Percentiles rank a stretch among this genome's conserved stretches.
Evolutionary conservation across 2,888 invertebrate genomes (phyloP).

Genomic region (Chrysina gloriosa): DNA sequence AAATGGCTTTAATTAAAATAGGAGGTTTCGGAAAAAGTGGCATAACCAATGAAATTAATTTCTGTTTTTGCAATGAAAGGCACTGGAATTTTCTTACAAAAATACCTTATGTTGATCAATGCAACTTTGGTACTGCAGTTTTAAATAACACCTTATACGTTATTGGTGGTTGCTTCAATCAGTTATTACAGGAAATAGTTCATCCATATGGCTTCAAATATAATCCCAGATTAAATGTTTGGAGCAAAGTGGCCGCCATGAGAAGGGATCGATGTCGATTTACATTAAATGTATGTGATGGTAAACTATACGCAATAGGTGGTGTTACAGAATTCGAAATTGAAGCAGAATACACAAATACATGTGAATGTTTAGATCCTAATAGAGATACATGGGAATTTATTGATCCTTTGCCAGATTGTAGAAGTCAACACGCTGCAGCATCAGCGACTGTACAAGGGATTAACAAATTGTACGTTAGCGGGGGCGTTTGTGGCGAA

Average conservation of each 20-base stretch:
- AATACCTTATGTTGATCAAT: slow-evolving; percentile 80
- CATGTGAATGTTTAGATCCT: slow-evolving; percentile 73
- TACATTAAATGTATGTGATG: slow-evolving; percentile 71
- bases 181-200: slow-evolving; percentile 74
- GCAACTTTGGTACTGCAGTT: slow-evolving; percentile 78
- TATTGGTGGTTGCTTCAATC: slow-evolving; percentile 79
- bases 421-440: slow-evolving; percentile 71
- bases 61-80: slow-evolving; percentile 70
- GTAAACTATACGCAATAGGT: slow-evolving; percentile 72
- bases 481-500: slow-evolving; percentile 71
- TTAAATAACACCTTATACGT: slow-evolving; percentile 76
- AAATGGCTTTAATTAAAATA: slow-evolving; percentile 74
- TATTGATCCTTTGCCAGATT: slow-evolving; percentile 68
- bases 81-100: slow-evolving; percentile 75
- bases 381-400: slow-evolving; percentile 70
- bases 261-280: slow-evolving; percentile 75
- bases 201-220: slow-evolving; percentile 78
- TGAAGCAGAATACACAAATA: slow-evolving; percentile 59
- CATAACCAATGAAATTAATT: slow-evolving; percentile 76
- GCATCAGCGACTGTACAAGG: slow-evolving; percentile 26
- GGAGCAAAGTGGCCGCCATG: slow-evolving; percentile 77
- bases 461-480: slow-evolving; percentile 53
- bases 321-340: slow-evolving; percentile 72
- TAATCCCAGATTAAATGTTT: slow-evolving; percentile 70
- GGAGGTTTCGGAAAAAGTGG: slow-evolving; percentile 77